Percentiles rank a stretch among this genome's conserved stretches.
Conservation (phyloP, 2,888 invertebrate genomes). For the Carabus problematicus region DNA sequence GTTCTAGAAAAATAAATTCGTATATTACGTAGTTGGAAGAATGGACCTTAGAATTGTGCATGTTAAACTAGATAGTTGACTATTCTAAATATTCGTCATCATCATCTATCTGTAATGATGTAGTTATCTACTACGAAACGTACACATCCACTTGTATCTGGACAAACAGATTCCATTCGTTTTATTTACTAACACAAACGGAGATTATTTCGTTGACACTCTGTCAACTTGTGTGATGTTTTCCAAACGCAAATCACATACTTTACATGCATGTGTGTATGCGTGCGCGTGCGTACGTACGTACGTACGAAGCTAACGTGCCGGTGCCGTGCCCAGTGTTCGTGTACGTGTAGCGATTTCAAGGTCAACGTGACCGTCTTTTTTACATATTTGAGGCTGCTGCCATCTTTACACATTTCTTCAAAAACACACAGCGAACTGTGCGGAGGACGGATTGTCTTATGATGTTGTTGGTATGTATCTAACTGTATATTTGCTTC, state of each 20-base stretch:
- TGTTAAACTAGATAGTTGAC: too few species aligned
- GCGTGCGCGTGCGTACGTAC: constrained; percentile 11
- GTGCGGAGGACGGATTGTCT: too few species aligned
- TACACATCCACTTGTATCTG: too few species aligned
- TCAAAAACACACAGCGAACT: too few species aligned
- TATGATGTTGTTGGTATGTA: too few species aligned
- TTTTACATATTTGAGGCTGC: not conserved
- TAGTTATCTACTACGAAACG: too few species aligned
- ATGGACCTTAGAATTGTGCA: too few species aligned
- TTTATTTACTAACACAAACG: not conserved
- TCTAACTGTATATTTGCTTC: not conserved
- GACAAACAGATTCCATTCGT: too few species aligned
- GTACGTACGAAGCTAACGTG: constrained; percentile 1
- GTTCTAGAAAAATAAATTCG: too few species aligned
- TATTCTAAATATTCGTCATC: too few species aligned
- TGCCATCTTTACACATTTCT: not conserved
- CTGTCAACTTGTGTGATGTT: constrained; percentile 25
- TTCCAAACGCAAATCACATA: constrained; percentile 36
- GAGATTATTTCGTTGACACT: constrained; percentile 33
- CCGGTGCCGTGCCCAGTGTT: constrained; percentile 20
- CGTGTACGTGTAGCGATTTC: constrained; percentile 26
- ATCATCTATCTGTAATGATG: too few species aligned
- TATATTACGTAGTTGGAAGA: too few species aligned
- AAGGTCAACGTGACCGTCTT: constrained; percentile 32
- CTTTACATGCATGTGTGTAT: constrained; percentile 29